Conservation (phyloP, 2,797 vertebrate genomes). For the Lepus townsendii region DNA sequence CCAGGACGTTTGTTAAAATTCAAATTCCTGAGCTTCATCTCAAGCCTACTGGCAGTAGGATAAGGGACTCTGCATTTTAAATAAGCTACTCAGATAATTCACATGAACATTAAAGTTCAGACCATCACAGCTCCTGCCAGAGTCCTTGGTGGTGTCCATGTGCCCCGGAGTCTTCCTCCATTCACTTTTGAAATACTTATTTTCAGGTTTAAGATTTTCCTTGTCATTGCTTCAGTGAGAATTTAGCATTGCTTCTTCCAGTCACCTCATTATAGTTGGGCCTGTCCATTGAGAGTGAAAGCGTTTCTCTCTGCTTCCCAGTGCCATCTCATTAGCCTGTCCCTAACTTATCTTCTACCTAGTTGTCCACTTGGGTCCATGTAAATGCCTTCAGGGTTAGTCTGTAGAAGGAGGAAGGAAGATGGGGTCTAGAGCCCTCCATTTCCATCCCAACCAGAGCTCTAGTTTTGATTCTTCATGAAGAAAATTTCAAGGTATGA, state of each 20-base stretch:
- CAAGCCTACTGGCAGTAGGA: neutral
- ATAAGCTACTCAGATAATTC: neutral
- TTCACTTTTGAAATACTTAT: neutral
- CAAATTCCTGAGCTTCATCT: neutral
- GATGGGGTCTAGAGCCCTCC: neutral
- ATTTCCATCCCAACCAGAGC: neutral
- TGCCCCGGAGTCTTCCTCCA: neutral
- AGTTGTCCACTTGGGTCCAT: neutral
- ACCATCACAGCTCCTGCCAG: neutral
- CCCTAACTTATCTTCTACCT: neutral
- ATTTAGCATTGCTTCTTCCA: neutral
- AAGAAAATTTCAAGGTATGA: neutral
- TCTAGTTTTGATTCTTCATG: neutral
- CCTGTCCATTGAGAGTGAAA: neutral
- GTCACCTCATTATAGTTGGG: neutral
- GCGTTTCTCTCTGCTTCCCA: neutral
- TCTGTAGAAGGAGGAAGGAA: neutral
- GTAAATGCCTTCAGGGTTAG: neutral
- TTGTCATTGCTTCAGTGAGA: neutral
- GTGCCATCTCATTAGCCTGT: neutral
- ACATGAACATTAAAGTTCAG: neutral
- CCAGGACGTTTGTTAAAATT: conserved; percentile 39
- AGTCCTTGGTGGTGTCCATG: neutral
- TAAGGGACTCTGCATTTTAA: conserved; percentile 6
- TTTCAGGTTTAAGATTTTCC: neutral